Conservation (phyloP, 1,140 invertebrate species). For the Sminthurinus signatus region DNA sequence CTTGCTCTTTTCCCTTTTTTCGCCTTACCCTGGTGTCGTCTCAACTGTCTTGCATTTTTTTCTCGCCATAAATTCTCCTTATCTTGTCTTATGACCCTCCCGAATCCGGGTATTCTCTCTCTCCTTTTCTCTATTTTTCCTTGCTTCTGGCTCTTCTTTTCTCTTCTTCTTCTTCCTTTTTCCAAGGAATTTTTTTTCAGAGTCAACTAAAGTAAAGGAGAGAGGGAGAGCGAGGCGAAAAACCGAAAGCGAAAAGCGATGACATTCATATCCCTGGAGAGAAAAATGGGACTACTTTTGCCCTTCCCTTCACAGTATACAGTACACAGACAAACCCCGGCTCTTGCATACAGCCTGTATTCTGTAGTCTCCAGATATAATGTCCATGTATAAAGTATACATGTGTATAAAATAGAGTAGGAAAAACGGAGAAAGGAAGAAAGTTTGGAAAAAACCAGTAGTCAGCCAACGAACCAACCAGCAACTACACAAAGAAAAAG, state of each 20-base stretch:
- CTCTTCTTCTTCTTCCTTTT: no score
- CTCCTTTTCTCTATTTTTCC: neutral
- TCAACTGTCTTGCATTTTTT: conserved; percentile 17
- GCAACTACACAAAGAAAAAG: no score
- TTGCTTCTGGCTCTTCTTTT: neutral
- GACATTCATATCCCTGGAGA: conserved; percentile 36
- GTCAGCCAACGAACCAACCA: no score
- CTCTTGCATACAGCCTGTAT: no score
- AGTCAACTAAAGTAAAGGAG: conserved; percentile 1
- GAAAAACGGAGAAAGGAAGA: conserved; percentile 9
- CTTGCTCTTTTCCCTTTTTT: neutral
- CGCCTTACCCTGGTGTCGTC: conserved; percentile 8
- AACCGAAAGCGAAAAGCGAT: conserved; percentile 19
- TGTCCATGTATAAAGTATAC: no score
- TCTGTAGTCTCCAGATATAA: no score
- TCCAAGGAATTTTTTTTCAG: no score
- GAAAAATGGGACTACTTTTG: conserved; percentile 27
- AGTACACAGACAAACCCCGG: no score
- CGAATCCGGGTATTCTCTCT: conserved; percentile 7
- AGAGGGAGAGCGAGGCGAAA: conserved; percentile 10
- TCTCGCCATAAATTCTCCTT: conserved; percentile 36
- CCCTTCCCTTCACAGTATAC: conserved; percentile 16
- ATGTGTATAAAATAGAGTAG: neutral
- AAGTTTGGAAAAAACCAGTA: conserved; percentile 17
- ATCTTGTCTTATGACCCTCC: conserved; percentile 25